Evolutionary conservation across 1,140 invertebrate genomes (phyloP).

Genomic region (Globodera rostochiensis): DNA sequence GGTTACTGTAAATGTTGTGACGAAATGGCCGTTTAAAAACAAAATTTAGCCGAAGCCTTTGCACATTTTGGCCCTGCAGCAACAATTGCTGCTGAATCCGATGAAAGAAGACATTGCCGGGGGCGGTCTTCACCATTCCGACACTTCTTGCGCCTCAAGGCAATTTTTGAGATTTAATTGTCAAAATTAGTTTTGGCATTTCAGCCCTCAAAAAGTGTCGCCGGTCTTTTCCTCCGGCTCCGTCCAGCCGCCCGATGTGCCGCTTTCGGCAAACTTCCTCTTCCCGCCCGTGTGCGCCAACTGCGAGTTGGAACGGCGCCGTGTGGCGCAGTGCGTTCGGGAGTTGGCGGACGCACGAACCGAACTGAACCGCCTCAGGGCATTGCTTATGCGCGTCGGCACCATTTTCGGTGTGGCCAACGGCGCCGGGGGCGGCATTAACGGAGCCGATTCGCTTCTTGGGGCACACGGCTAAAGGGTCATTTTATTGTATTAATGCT

Average conservation of each 20-base stretch:
- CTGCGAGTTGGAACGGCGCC: conserved; percentile 21
- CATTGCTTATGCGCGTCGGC: conserved; percentile 21
- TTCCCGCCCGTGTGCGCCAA: conserved; percentile 1
- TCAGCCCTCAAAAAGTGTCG: conserved; percentile 34
- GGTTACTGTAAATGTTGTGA: background rate
- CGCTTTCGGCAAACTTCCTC: background rate
- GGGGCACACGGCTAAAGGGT: background rate
- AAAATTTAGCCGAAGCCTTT: background rate
- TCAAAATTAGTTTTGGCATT: background rate
- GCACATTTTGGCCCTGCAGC: conserved; percentile 4
- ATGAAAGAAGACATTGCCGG: conserved; percentile 14
- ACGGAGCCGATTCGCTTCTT: background rate
- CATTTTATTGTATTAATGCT: background rate
- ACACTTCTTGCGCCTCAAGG: conserved; percentile 23
- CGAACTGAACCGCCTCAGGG: conserved; percentile 27
- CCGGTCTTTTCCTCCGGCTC: conserved; percentile 7
- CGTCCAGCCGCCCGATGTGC: conserved; percentile 10
- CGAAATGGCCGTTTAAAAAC: background rate
- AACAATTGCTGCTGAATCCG: background rate
- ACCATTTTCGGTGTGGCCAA: conserved; percentile 18
- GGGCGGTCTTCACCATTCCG: background rate
- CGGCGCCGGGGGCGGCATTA: background rate
- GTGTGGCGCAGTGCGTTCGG: conserved; percentile 13
- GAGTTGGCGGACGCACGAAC: conserved; percentile 27
- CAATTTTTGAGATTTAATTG: background rate